Base-by-base conservation (phyloP, 2,888 invertebrate genomes). In the Drosophila aldrichi region DNA sequence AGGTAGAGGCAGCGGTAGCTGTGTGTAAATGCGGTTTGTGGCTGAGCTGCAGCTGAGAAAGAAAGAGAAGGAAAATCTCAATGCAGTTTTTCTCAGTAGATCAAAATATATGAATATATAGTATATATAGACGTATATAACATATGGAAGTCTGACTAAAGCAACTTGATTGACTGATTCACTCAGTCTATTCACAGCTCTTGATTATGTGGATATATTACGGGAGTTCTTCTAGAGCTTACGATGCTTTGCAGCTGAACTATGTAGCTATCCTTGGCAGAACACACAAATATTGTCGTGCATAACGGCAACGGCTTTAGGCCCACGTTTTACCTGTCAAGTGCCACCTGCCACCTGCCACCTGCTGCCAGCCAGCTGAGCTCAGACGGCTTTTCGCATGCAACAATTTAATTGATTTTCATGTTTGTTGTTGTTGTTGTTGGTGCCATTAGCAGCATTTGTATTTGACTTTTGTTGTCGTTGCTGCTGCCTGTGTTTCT, bases 351-450 rank as follows among this genome's bases (percentile, higher is more conserved):
- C 55, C 14, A 36, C 14, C 36, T 38, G 34, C 12, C 9, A 2
- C 5, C 29, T 18, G 44, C 49, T 6, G 7, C 3, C 36, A 18
- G 32, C 38, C 54, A 10, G 9, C 29, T 61, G 66, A 34, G 32
- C 44, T 22, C 49, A 57, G 72, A 64, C 70, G 58, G 67, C 70
- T 46, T 49, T 74, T 71, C 9, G 72, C 85, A 72, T 82, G 82
- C 88, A 84, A 75, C 70, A 66, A 70, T 85, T 75, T 88, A 82
- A 82, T 82, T 88, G 85, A 82, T 85, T 82, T 82, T 59, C 80
- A 79, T 77, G 70, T 59, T 51, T 60, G 52, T 16, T 49, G 46
- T 65, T 72, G 36, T 25, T 29, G 29, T 22, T 41, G 62, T 20
- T 59, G 54, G n/a, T 38, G 55, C 49, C 54, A 38, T 61, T 70